Evolutionary conservation across 92 coral and sea anemone genomes (phyloP), one percentile per base, ranked within the genome.

Genomic region (Montipora capitata): DNA sequence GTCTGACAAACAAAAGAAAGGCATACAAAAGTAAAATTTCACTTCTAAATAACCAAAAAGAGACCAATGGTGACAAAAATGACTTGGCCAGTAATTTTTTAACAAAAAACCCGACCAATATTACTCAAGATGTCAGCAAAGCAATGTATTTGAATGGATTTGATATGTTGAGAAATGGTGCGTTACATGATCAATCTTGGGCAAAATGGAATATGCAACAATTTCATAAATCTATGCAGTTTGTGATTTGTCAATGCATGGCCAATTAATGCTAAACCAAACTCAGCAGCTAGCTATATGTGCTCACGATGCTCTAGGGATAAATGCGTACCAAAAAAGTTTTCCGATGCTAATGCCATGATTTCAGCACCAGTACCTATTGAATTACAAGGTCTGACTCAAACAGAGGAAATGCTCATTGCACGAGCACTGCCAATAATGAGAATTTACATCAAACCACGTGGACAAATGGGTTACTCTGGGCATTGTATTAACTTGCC

Each of bases 161-260:
- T 94, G 89, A 85, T 84, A 5, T 38, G 43, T 41, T 82, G 8
- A 62, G 62, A 91, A 80, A 94, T 94, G 96, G 96, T 59, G 40
- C 66, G 5, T 57, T 94, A 17, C 92, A 91, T 78, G 88, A 94
- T 49, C 91, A 89, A 80, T 57, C 16, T 75, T 89, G 91, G 96
- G 93, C 93, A 89, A 93, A 89, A 85, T 17, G 74, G 44, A 92
- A 88, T 79, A 87, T 92, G 76, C 61, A 80, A 39, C 80, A 92
- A 49, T 92, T 92, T 84, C 93, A 88, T 83, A 70, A 89, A 58
- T 94, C 95, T 59, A 68, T 88, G n/a, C 75, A 85, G 59, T 91
- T 45, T 80, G 40, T n/a, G 5, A 83, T 81, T 52, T 67, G 11
- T 81, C 52, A 45, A 45, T 5, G 52, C 52, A 45, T 45, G 52